These are phyloP conservation scores for Chionoecetes opilio DNA, from an alignment of 1,140 invertebrate species.

Conservation along the genomic window DNA sequence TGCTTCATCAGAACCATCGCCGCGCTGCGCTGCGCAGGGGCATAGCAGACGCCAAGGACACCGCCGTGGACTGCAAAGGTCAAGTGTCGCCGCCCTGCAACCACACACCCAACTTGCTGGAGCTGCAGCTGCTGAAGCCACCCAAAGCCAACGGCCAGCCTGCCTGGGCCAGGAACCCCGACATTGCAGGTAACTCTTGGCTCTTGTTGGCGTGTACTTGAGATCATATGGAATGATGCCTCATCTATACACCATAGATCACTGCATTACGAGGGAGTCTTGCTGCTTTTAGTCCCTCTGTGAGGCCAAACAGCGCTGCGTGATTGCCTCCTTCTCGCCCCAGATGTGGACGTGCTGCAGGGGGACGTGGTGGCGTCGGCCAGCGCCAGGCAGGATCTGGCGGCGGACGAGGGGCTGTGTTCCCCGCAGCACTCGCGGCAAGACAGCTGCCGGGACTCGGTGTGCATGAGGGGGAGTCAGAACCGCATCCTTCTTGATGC, in stretches of 20 bases:
- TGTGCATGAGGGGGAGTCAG: not conserved
- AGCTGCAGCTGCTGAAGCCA: slow-evolving; percentile 46
- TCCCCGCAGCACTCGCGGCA: not conserved
- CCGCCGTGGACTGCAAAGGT: not conserved
- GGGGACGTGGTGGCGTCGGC: not conserved
- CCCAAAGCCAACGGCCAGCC: slow-evolving; percentile 51
- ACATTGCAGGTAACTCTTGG: slow-evolving; percentile 20
- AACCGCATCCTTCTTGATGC: not conserved
- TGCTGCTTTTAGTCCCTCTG: too few species aligned
- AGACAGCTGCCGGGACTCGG: not conserved
- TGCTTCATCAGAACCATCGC: slow-evolving; percentile 48
- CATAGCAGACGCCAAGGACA: not conserved
- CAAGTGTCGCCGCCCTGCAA: slow-evolving; percentile 16
- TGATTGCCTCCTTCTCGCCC: too few species aligned
- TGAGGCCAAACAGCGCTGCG: too few species aligned
- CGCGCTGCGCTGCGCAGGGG: not conserved
- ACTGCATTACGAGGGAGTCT: too few species aligned
- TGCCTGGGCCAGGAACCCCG: slow-evolving; percentile 48
- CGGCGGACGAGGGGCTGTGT: too few species aligned
- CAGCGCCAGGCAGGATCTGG: not conserved
- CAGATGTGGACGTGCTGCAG: slow-evolving; percentile 60
- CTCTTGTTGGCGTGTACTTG: not conserved
- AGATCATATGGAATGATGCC: too few species aligned
- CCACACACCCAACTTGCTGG: slow-evolving; percentile 52
- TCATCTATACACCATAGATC: too few species aligned